Conservation (phyloP, 2,113 vertebrate genomes). For the Spea multiplicata region DNA sequence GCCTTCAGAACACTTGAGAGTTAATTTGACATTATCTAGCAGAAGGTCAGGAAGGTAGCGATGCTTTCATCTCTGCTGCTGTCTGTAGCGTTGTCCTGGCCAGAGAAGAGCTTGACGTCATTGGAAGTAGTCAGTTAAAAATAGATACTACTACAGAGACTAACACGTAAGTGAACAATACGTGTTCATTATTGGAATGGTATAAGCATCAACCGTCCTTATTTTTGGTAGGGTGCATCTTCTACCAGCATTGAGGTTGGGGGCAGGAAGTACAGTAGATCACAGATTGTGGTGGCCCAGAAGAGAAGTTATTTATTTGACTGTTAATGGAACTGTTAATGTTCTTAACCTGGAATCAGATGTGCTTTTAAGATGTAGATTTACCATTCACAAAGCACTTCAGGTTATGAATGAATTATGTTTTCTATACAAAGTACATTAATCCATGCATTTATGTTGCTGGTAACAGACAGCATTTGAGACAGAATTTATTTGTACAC, state of each 20-base stretch:
- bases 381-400: slow-evolving; percentile 19
- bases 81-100: slow-evolving; percentile 9
- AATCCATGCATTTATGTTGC: neutral
- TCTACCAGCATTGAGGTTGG: no score
- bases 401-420: slow-evolving; percentile 22
- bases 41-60: slow-evolving; percentile 30
- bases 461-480: slow-evolving; percentile 6
- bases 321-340: neutral
- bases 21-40: slow-evolving; percentile 29
- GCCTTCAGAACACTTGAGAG: slow-evolving; percentile 2
- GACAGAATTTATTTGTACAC: neutral
- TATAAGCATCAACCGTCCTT: no score
- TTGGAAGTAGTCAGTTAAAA: neutral
- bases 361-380: neutral
- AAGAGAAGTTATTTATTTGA: no score
- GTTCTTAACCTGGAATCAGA: neutral
- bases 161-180: neutral
- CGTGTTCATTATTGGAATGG: slow-evolving; percentile 8
- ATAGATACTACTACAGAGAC: slow-evolving; percentile 2
- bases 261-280: no score
- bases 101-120: slow-evolving; percentile 36
- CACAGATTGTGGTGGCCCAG: no score
- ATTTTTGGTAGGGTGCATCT: no score
- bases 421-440: slow-evolving; percentile 15
- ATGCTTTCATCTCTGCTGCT: slow-evolving; percentile 15